Base-by-base conservation (phyloP, 2,113 vertebrate genomes). In the Sylvilagus bachmani region DNA sequence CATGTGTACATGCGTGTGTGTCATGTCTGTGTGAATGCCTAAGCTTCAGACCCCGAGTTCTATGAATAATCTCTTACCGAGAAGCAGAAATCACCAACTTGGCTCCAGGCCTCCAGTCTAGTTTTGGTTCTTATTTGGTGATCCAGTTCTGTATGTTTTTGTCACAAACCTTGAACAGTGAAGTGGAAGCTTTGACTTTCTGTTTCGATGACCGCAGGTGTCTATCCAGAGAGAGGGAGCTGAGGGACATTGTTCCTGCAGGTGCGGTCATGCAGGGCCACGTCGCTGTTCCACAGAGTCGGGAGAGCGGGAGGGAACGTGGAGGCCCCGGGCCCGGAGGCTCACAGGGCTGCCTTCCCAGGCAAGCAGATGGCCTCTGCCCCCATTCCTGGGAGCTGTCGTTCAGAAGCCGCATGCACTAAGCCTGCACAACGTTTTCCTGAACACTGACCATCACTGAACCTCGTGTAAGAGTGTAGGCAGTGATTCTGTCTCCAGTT, bases 171-270 rank as follows among this genome's bases (percentile, higher is more conserved):
- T 79, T 86, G 44, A 73, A 31, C 3, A 81, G 36, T 84, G 16
- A 80, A 86, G 16, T 67, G 27, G 81, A 93, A 92, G 87, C n/a
- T 69, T 55, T 24, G 88, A 61, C 14, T 92, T 96, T 92, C 67
- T 70, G 81, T 96, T 87, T 94, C 86, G 66, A 2, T 83, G 49
- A 38, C 24, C 25, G 66, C 84, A 89, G 51, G 66, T 89, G 85
- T 93, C 75, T 83, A 4, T 86, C 75, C 58, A 74, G 86, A 92
- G 89, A 29, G 36, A 31, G 21, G 86, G 55, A 73, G n/a, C 22
- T 66, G 73, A 73, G 19, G 89, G 74, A 73, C 84, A 29, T 25
- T 7, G 33, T 69, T 36, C 10, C 51, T 13, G 51, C 11, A 1
- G 10, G 5, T 66, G 36, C 67, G 4, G 17, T 74, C 66, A 33